Evolutionary conservation across 1,140 invertebrate species (phyloP).

Genomic region (Leptinotarsa undecemlineata): DNA sequence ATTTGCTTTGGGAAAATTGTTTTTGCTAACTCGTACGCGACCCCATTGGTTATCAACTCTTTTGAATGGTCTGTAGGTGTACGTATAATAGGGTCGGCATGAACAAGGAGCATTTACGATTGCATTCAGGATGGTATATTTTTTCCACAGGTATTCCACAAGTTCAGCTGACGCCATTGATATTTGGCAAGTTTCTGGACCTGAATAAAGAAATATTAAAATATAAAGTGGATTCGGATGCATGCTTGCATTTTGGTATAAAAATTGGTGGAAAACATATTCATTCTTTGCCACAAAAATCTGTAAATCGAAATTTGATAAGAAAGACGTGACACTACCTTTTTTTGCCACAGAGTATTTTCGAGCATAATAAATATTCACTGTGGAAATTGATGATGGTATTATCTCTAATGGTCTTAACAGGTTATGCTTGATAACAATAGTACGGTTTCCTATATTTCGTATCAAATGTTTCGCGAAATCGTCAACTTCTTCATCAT

Average conservation of each 20-base stretch:
- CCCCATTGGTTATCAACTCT: background rate
- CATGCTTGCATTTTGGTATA: background rate
- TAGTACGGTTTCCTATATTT: background rate
- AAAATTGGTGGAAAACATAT: background rate
- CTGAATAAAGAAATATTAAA: background rate
- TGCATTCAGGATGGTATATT: background rate
- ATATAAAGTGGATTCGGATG: background rate
- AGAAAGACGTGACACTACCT: background rate
- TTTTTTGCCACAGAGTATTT: background rate
- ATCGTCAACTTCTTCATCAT: background rate
- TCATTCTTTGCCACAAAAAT: background rate
- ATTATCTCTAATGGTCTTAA: background rate
- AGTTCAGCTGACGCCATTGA: background rate
- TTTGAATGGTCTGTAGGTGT: background rate
- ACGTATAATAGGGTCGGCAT: background rate
- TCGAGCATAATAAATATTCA: background rate
- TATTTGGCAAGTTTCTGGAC: background rate
- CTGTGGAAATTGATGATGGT: background rate
- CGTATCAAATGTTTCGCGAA: background rate
- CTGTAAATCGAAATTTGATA: background rate
- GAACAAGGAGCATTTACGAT: background rate
- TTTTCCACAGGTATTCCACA: background rate
- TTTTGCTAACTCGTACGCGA: background rate
- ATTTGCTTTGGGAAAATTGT: background rate
- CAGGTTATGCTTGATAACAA: background rate